These are phyloP conservation scores for Phalacrocorax aristotelis DNA, from an alignment of 2,113 vertebrate genomes.

Conservation along the genomic window DNA sequence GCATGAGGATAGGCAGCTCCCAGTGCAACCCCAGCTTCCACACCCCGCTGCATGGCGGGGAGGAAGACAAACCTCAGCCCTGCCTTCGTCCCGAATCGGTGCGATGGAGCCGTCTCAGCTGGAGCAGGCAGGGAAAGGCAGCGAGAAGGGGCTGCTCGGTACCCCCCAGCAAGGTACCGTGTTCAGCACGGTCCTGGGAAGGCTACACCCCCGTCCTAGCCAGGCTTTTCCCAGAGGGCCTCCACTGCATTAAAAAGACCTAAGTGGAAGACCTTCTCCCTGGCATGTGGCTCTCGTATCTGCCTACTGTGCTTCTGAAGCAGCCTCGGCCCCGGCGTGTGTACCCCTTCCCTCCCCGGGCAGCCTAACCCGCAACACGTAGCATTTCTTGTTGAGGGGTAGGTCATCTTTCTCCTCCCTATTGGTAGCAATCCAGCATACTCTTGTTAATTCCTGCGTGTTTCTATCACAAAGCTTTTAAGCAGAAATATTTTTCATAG, in stretches of 20 bases:
- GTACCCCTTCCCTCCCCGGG: neutral
- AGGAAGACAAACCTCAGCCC: neutral
- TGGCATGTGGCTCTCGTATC: rapidly evolving
- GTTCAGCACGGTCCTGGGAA: neutral
- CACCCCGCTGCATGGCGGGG: neutral
- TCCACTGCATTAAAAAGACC: rapidly evolving
- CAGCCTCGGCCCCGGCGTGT: rapidly evolving
- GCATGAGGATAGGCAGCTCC: neutral
- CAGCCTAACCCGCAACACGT: rapidly evolving
- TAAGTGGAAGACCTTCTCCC: neutral
- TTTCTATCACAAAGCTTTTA: neutral
- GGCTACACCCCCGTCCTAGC: neutral
- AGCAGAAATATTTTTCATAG: neutral
- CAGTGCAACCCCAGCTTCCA: neutral
- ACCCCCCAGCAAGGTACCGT: neutral
- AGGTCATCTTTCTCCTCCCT: neutral
- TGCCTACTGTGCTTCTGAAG: neutral
- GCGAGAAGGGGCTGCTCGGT: neutral
- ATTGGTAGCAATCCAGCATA: rapidly evolving
- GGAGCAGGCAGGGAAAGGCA: neutral
- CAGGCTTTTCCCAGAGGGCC: neutral
- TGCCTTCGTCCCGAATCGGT: neutral
- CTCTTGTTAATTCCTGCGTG: too few relatives aligned
- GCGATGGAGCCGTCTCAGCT: rapidly evolving
- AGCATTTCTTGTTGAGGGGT: rapidly evolving